Percentiles rank a stretch among this genome's conserved stretches.
Conservation (phyloP, 2,888 invertebrate species). For the Tenthredo amoena region DNA sequence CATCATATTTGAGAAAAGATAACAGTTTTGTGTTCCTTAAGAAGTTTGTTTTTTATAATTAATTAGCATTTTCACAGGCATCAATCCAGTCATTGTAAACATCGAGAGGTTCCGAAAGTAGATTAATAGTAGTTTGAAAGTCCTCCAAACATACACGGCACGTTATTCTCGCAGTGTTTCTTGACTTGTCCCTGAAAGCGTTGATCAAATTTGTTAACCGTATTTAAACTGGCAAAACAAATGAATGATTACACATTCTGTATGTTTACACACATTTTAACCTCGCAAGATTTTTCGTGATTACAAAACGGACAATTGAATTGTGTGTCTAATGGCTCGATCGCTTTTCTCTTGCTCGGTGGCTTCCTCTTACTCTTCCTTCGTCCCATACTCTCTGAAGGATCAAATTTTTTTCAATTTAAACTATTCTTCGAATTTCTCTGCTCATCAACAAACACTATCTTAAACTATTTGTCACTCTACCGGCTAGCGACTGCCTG, state of each 20-base stretch:
- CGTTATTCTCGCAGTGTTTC: constrained; percentile 96
- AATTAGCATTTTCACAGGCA: constrained; percentile 98
- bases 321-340: constrained; percentile 95
- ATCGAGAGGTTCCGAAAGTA: constrained; percentile 97
- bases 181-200: constrained; percentile 92
- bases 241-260: constrained; percentile 12
- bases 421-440: not conserved
- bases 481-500: constrained; percentile 8
- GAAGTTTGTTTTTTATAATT: constrained; percentile 65
- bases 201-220: constrained; percentile 38
- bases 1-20: not conserved
- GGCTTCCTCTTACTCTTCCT: constrained; percentile 98
- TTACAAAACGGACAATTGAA: constrained; percentile 99
- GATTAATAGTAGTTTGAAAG: constrained; percentile 97
- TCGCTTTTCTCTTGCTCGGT: constrained; percentile 95
- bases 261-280: constrained; percentile 92
- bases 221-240: constrained; percentile 53
- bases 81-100: constrained; percentile 99
- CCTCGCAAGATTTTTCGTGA: constrained; percentile 99
- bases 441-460: not conserved
- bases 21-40: not conserved
- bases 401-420: not conserved
- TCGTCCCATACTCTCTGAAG: constrained; percentile 89
- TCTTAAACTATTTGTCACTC: constrained; percentile 7
- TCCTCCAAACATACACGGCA: constrained; percentile 98